Evolutionary conservation across 2,888 invertebrate species (phyloP).

Genomic region (Petrolisthes cinctipes): DNA sequence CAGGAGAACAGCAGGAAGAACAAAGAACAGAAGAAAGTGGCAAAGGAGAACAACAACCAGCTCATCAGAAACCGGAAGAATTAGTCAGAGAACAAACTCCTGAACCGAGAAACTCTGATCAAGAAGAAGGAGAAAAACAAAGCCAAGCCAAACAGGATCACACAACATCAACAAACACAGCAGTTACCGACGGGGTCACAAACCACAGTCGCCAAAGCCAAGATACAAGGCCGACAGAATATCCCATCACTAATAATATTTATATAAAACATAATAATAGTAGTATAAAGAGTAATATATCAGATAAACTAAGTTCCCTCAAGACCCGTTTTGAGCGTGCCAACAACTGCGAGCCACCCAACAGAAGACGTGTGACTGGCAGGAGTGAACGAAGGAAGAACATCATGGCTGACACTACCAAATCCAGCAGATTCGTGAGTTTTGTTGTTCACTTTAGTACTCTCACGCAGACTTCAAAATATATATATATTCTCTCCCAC

Average conservation of each 20-base stretch:
- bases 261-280: too few species aligned
- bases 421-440: conserved; percentile 32
- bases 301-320: not conserved
- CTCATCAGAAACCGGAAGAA: not conserved
- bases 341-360: not conserved
- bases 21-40: not conserved
- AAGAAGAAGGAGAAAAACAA: not conserved
- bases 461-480: not conserved
- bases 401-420: conserved; percentile 20
- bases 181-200: too few species aligned
- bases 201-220: too few species aligned
- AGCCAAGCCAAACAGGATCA: not conserved
- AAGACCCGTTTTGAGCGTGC: conserved; percentile 6
- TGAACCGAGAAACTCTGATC: not conserved
- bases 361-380: not conserved
- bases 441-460: not conserved
- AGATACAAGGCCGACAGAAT: too few species aligned
- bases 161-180: not conserved
- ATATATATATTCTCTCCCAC: not conserved
- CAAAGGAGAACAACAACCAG: not conserved
- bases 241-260: too few species aligned
- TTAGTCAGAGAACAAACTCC: not conserved
- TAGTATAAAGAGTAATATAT: not conserved
- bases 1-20: not conserved
- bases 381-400: not conserved